Conservation (phyloP, 1,140 invertebrate species). For the Drusus annulatus region DNA sequence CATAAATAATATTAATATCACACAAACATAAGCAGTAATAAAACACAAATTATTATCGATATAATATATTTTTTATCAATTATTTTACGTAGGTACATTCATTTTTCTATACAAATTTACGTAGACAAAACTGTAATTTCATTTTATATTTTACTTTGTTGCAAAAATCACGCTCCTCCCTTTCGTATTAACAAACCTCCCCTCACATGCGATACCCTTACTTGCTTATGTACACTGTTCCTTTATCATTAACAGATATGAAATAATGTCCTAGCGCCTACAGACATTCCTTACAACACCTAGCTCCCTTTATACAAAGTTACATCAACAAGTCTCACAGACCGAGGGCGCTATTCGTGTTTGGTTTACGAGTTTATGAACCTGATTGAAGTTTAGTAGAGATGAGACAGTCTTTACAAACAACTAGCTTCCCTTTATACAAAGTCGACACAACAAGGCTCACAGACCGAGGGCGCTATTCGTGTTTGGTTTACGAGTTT, state of each 20-base stretch:
- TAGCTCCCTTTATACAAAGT: conserved; percentile 17
- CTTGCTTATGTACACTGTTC: conserved; percentile 5
- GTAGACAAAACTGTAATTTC: conserved; percentile 53
- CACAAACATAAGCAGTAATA: neutral
- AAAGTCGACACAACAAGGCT: no score
- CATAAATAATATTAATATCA: no score
- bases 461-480: no score
- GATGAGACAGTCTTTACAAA: no score
- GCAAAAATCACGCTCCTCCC: conserved; percentile 41
- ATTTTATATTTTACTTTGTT: conserved; percentile 49
- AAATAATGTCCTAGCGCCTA: conserved; percentile 10
- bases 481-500: no score
- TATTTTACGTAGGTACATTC: conserved; percentile 58
- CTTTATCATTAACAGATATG: neutral
- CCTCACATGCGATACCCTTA: conserved; percentile 6
- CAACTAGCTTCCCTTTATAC: no score
- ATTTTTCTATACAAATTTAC: conserved; percentile 59
- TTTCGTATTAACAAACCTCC: conserved; percentile 38
- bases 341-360: neutral
- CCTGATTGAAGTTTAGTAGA: no score
- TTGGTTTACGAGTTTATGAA: conserved; percentile 8
- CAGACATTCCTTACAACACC: neutral
- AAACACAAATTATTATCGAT: conserved; percentile 48
- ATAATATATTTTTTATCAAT: conserved; percentile 58
- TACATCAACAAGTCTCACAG: conserved; percentile 24